phyloP scores from a whole-genome alignment of 2,113 vertebrate genomes.

The Microtus montanus region DNA sequence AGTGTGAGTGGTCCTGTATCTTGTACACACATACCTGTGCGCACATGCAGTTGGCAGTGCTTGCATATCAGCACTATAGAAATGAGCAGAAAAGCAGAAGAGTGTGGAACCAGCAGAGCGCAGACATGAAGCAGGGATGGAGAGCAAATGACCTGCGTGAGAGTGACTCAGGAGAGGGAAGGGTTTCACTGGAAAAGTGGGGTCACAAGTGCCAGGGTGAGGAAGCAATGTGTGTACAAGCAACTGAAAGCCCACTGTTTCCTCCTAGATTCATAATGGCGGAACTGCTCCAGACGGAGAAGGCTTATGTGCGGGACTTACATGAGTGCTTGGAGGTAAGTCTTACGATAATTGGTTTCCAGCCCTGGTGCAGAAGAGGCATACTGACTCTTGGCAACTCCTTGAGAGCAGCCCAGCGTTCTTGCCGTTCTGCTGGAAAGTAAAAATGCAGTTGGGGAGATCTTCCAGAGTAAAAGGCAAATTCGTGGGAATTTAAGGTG shows the following conservation, averaged over 20 bases:
- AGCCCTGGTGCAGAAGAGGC: not conserved
- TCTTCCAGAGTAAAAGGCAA: not conserved
- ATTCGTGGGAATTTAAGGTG: slow-evolving; percentile 1
- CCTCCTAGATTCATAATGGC: slow-evolving; percentile 96
- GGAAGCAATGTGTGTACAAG: not conserved
- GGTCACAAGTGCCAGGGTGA: not conserved
- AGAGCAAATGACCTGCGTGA: not conserved
- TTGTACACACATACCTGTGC: not conserved
- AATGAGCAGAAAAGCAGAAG: not conserved
- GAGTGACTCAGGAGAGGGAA: not conserved
- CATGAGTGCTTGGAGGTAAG: slow-evolving; percentile 98
- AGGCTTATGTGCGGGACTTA: slow-evolving; percentile 96
- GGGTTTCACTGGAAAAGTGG: not conserved
- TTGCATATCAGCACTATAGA: not conserved
- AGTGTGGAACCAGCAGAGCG: not conserved
- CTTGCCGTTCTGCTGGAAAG: not conserved
- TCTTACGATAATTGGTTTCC: not conserved
- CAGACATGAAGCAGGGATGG: not conserved
- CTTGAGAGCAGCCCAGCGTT: not conserved
- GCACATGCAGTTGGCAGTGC: not conserved
- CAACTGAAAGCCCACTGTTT: slow-evolving; percentile 43
- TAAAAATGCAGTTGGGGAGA: slow-evolving; percentile 1
- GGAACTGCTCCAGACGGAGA: slow-evolving; percentile 97
- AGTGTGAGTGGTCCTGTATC: not conserved
- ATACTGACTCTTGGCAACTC: not conserved